Base-by-base conservation (phyloP, 2,797 vertebrate species). In the Microcaecilia unicolor region DNA sequence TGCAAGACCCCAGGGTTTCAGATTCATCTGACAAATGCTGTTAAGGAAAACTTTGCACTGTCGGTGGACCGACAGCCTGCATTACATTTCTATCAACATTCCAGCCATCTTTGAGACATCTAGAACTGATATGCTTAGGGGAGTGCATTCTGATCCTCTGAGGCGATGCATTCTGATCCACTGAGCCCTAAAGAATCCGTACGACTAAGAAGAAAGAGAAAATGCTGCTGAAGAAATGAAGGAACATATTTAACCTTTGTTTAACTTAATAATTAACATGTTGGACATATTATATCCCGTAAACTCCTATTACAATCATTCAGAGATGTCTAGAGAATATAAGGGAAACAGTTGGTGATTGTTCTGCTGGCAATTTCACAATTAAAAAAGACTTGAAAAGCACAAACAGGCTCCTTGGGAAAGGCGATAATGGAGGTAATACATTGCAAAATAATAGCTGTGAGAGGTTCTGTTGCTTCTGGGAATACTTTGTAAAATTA, bases 371-470 rank as follows among this genome's bases (percentile, higher is more conserved):
- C 34, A 34, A 46, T 48, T 60, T 53, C 63, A 58, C 46, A 51
- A 51, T 65, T 63, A 15, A 56, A 69, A 69, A n/a, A n/a, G 58
- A 49, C 53, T 34, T 44, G 51, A 55, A 53, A 56, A 43, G 15
- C 30, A 49, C 10, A 42, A 51, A 63, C 54, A 51, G 61, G 56
- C 49, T 59, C 65, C 66, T 41, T 63, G 65, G 62, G 65, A 58
- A 56, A 51, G 49, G 61, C 54, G 58, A 58, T 61, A 56, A 58
- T 59, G 55, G 58, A 61, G 64, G n/a, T 41, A 13, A 39, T 44
- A 67, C 67, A 64, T 60, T 70, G 67, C 58, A 64, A 56, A 57
- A 40, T 26, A 44, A 49, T 28, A 55, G 10, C 53, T 61, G 61
- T 46, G 47, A 61, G 52, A 55, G 48, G 3, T 20, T 9, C 3